phyloP scores from a whole-genome alignment of 1,140 invertebrate genomes.

The Latrodectus geometricus region DNA sequence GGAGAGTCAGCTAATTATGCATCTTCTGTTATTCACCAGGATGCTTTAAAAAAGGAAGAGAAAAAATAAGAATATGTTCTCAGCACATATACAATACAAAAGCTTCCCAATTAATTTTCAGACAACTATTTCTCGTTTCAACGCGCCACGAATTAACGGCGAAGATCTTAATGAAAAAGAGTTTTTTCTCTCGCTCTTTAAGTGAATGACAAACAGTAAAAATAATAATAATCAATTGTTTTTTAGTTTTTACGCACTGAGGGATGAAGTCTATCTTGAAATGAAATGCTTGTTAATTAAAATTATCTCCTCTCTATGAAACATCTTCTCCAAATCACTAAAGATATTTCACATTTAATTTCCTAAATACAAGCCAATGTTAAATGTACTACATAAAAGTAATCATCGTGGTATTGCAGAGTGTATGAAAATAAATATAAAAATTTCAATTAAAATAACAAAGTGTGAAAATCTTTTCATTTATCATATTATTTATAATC shows the following conservation, averaged over 20 bases:
- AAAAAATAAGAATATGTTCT: neutral
- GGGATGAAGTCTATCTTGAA: neutral
- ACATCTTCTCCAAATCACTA: too few species aligned
- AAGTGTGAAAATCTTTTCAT: too few species aligned
- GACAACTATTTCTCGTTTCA: slow-evolving; percentile 8
- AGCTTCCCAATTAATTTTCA: slow-evolving; percentile 35
- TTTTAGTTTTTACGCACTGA: neutral
- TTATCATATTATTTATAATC: too few species aligned
- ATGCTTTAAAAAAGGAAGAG: neutral
- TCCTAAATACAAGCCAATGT: too few species aligned
- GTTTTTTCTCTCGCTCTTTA: neutral
- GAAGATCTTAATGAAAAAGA: slow-evolving; percentile 19
- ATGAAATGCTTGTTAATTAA: slow-evolving; percentile 41
- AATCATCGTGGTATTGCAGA: too few species aligned
- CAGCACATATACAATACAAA: neutral
- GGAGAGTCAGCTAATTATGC: slow-evolving; percentile 9
- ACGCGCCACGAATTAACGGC: slow-evolving; percentile 11
- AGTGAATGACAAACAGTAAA: neutral
- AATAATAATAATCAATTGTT: slow-evolving; percentile 14
- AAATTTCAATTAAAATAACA: too few species aligned
- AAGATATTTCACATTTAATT: too few species aligned
- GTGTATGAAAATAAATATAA: too few species aligned
- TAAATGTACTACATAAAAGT: too few species aligned
- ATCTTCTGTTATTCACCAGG: neutral
- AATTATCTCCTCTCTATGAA: neutral